Conservation (phyloP, 2,113 vertebrate genomes). For the Microtus pennsylvanicus region DNA sequence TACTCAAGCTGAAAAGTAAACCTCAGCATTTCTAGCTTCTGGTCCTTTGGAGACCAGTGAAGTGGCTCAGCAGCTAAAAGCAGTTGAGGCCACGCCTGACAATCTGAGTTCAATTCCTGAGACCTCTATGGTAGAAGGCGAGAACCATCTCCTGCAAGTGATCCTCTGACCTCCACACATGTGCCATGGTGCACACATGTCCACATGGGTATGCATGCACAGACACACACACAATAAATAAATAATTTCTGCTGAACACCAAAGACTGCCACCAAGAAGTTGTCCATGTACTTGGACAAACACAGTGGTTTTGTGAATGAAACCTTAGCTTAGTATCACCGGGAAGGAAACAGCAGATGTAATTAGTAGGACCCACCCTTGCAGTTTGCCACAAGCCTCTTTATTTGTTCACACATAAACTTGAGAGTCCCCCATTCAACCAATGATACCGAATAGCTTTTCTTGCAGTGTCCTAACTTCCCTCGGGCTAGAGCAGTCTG, state of each 20-base stretch:
- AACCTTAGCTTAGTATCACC: not conserved
- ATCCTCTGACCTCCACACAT: not conserved
- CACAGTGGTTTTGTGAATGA: not conserved
- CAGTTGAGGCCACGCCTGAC: not conserved
- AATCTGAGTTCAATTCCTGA: not conserved
- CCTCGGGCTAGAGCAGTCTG: not conserved
- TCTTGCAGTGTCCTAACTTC: slow-evolving; percentile 8
- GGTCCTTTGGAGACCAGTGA: slow-evolving; percentile 76
- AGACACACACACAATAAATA: not conserved
- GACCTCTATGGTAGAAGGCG: not conserved
- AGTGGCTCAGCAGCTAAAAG: not conserved
- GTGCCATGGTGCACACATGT: not conserved
- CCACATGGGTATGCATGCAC: not conserved
- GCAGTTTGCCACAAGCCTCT: not conserved
- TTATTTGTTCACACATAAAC: slow-evolving; percentile 6
- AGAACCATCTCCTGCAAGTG: not conserved
- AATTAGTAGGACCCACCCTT: not conserved
- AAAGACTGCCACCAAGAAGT: slow-evolving; percentile 23
- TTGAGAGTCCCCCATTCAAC: slow-evolving; percentile 35
- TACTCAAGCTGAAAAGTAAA: slow-evolving; percentile 84
- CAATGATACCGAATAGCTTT: slow-evolving; percentile 27
- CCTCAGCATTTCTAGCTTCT: slow-evolving; percentile 84
- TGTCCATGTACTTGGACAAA: not conserved
- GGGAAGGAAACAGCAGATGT: not conserved
- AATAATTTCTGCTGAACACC: slow-evolving; percentile 65